Evolutionary conservation across 2,113 vertebrate species (phyloP).

Genomic region (Actenoides hombroni): DNA sequence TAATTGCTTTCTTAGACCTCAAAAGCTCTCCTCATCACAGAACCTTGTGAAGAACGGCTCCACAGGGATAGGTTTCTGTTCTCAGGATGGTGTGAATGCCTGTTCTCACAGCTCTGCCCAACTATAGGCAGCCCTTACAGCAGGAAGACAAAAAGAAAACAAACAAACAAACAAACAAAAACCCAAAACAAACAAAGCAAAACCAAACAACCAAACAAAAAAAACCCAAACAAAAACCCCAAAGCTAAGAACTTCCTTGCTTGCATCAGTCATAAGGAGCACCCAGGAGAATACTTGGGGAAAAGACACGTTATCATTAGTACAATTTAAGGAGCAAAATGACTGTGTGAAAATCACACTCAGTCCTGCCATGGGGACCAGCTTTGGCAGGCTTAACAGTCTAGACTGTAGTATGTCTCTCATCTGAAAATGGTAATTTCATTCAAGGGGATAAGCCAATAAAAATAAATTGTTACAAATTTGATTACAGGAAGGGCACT

Average conservation of each 20-base stretch:
- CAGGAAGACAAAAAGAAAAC: background rate
- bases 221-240: too few relatives aligned
- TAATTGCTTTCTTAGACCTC: background rate
- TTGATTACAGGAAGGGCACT: background rate
- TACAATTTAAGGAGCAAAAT: background rate
- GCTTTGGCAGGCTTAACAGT: conserved; percentile 3
- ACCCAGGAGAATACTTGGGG: background rate
- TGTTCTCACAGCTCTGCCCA: background rate
- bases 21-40: background rate
- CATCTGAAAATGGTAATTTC: background rate
- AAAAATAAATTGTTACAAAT: background rate
- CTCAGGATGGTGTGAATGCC: background rate
- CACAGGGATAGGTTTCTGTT: background rate
- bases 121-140: background rate
- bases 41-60: background rate
- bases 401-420: background rate
- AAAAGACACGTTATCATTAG: background rate
- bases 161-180: background rate
- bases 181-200: background rate
- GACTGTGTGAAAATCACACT: background rate
- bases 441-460: conserved; percentile 6
- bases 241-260: background rate
- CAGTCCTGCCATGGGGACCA: background rate
- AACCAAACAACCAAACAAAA: background rate
- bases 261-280: background rate